Percentiles rank a stretch among this genome's conserved stretches.
phyloP scores from a whole-genome alignment of 2,113 vertebrate species.

The Cavia aperea region DNA sequence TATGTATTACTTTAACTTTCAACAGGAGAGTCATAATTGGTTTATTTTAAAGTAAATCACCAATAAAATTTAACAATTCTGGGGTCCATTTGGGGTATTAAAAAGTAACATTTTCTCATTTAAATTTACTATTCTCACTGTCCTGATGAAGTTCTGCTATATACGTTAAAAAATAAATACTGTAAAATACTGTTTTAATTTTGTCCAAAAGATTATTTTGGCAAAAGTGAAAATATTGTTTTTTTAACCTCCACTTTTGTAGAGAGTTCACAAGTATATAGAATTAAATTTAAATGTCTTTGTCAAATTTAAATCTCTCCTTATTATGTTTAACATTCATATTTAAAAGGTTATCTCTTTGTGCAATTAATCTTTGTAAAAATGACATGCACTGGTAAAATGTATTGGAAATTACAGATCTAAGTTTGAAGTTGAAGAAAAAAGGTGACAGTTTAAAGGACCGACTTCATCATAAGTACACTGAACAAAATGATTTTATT shows the following conservation, averaged over 20 bases:
- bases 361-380: constrained; percentile 28
- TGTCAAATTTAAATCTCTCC: constrained; percentile 1
- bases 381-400: background rate
- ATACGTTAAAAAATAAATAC: background rate
- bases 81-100: background rate
- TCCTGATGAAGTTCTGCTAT: background rate
- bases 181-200: background rate
- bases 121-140: background rate
- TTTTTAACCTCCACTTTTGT: background rate
- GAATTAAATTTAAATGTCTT: constrained; percentile 7
- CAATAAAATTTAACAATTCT: background rate
- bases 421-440: background rate
- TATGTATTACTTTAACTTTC: constrained; percentile 16
- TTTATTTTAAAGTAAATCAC: constrained; percentile 19
- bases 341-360: constrained; percentile 22
- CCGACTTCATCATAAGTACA: constrained; percentile 8
- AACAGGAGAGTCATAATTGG: background rate
- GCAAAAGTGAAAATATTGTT: background rate
- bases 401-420: background rate
- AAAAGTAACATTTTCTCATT: background rate
- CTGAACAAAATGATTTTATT: constrained; percentile 42
- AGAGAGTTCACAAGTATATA: background rate
- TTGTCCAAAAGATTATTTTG: background rate
- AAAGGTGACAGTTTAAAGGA: constrained; percentile 4
- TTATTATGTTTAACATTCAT: background rate